These are phyloP conservation scores for Agrochola macilenta DNA, from an alignment of 2,888 invertebrate genomes.

Conservation along the genomic window DNA sequence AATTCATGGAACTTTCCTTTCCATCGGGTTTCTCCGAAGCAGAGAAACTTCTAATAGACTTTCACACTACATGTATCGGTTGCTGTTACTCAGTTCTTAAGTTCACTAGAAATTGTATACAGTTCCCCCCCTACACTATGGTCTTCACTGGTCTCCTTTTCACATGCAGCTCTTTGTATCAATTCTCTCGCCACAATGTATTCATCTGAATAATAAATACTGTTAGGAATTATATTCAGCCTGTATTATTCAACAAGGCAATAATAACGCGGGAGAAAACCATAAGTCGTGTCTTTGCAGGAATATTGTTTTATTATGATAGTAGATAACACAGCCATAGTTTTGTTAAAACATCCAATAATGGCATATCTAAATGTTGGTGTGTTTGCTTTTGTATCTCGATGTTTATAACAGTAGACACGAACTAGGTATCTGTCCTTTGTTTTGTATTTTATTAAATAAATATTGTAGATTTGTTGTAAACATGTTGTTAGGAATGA, in stretches of 20 bases:
- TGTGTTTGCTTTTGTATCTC: conserved; percentile 55
- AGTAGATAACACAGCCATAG: conserved; percentile 60
- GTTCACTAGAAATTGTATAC: conserved; percentile 3
- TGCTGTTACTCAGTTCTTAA: conserved; percentile 6
- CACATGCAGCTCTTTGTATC: conserved; percentile 26
- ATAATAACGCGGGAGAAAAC: conserved; percentile 31
- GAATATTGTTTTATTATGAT: conserved; percentile 40
- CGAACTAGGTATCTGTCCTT: conserved; percentile 49
- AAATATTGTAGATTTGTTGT: conserved; percentile 34
- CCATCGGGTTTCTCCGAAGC: conserved; percentile 5
- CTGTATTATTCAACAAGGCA: conserved; percentile 28
- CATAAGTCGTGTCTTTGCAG: conserved; percentile 19
- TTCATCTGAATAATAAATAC: conserved; percentile 39
- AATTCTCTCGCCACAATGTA: conserved; percentile 26
- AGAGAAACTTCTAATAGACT: neutral
- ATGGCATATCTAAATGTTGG: conserved; percentile 43
- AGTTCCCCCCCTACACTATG: neutral
- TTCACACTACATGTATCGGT: neutral
- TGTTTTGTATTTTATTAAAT: conserved; percentile 40
- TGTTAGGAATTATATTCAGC: conserved; percentile 23
- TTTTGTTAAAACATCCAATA: conserved; percentile 62
- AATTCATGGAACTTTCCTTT: neutral
- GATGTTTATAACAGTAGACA: conserved; percentile 59
- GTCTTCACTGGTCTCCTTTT: conserved; percentile 4
- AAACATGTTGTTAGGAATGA: conserved; percentile 33